Base-by-base conservation (phyloP, 2,888 invertebrate genomes). In the Congeria kusceri region DNA sequence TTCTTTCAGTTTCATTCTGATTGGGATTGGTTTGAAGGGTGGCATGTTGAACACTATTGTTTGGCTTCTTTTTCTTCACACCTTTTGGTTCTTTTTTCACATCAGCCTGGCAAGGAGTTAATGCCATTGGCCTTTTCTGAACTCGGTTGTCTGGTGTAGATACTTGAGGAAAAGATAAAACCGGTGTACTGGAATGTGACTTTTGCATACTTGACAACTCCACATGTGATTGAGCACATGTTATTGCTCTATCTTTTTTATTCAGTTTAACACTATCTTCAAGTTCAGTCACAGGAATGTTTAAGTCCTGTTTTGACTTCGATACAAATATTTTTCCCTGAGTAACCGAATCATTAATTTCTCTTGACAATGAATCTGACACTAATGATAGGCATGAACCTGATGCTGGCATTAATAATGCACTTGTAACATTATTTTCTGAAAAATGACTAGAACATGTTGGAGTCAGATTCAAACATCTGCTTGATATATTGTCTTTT, bases 41-140 rank as follows among this genome's bases (percentile, higher is more conserved):
- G 68, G 67, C 53, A 71, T 44, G 46, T 9, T 57, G 44, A 27
- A 59, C 59, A 66, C 70, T 69, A 71, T 86, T 85, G 73, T 85
- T 87, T 9, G 58, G 59, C 64, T 89, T 87, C 69, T 89, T 91
- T 87, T 93, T 93, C 67, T 90, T 89, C 65, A 91, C 90, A 75
- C 91, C 92, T 20, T 90, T 88, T 80, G 92, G 92, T 68, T 93
- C 92, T 71, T 92, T 92, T 70, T 92, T 92, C 18, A 93, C 87
- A 27, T 90, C 89, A 20, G 90, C 90, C 28, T 92, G 85, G 18
- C 91, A 87, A 27, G 92, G 90, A 66, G 91, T 92, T 29, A 92
- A 85, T n/a, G 92, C 89, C 1, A 92, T 92, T 4, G 93, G 93
- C 76, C 93, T 93, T 2, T 93, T 93, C 83, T 93, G 93, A 71